A percentile compares a stretch with the other conserved stretches of the same genome.
Evolutionary conservation across 1,140 invertebrate species (phyloP).

Genomic region (Drosophila punjabiensis): DNA sequence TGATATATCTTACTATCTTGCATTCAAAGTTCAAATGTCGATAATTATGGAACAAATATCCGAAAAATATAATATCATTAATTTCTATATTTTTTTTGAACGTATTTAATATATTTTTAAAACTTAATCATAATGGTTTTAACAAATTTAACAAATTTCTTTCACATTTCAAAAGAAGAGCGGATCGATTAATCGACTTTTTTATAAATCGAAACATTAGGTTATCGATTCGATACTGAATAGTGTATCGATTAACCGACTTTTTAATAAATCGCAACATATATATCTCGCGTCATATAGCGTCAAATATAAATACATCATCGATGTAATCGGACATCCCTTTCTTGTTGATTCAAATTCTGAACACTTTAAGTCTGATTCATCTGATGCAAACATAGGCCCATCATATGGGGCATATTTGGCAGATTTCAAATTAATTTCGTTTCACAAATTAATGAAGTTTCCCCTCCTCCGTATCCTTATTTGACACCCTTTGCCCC

Average conservation of each 20-base stretch:
- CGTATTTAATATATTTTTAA: background rate
- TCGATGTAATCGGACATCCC: background rate
- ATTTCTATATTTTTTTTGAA: background rate
- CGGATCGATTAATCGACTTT: background rate
- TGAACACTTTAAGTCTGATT: background rate
- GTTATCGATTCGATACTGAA: too few species aligned
- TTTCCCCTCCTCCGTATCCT: background rate
- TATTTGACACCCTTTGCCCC: slow-evolving; percentile 25
- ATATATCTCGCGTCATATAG: too few species aligned
- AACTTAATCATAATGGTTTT: background rate
- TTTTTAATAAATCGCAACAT: too few species aligned
- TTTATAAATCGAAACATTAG: too few species aligned
- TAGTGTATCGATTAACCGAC: background rate
- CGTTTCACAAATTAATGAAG: slow-evolving; percentile 50
- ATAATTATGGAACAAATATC: background rate
- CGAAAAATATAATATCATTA: too few species aligned
- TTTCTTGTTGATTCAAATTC: background rate
- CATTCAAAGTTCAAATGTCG: background rate
- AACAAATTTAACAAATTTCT: background rate
- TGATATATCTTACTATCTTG: too few species aligned
- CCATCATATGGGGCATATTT: background rate
- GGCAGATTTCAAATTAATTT: slow-evolving; percentile 26
- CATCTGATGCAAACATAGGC: too few species aligned
- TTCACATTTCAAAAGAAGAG: background rate
- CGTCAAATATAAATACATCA: too few species aligned